Conservation (phyloP, 1,140 invertebrate species). For the Drosophila lacertosa region DNA sequence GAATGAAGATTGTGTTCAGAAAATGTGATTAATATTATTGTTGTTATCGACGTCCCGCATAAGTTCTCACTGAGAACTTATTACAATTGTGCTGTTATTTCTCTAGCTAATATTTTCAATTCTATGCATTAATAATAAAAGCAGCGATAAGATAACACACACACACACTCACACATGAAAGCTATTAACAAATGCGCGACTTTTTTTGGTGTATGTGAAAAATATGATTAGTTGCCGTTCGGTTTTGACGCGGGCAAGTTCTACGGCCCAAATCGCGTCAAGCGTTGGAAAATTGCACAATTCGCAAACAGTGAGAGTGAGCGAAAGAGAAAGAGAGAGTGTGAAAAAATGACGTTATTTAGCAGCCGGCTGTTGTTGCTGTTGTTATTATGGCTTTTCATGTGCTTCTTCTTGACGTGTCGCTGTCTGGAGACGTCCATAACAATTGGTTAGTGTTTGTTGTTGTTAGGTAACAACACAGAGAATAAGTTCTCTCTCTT, state of each 20-base stretch:
- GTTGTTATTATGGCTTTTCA: too few relatives aligned
- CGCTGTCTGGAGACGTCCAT: constrained; percentile 7
- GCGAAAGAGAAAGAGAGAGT: background rate
- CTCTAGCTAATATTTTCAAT: constrained; percentile 25
- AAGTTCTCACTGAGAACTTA: background rate
- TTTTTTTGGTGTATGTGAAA: constrained; percentile 26
- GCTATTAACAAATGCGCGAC: constrained; percentile 34
- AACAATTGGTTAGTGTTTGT: constrained; percentile 42
- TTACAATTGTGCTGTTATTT: constrained; percentile 14
- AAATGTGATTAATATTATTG: background rate
- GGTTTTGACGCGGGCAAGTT: constrained; percentile 53
- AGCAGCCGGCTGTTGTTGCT: constrained; percentile 12
- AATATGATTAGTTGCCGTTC: constrained; percentile 61
- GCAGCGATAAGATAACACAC: constrained; percentile 42
- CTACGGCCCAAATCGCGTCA: constrained; percentile 1
- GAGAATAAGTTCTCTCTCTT: background rate
- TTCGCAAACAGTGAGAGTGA: constrained; percentile 7
- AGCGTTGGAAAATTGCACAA: constrained; percentile 24
- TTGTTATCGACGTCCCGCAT: too few relatives aligned
- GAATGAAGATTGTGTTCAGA: background rate
- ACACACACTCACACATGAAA: constrained; percentile 11
- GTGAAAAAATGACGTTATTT: constrained; percentile 37
- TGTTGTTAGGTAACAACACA: constrained; percentile 40
- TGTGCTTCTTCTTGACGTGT: constrained; percentile 17
- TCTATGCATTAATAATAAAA: constrained; percentile 28